Evolutionary conservation across 2,888 invertebrate species (phyloP), one percentile per base, ranked within the genome.

Genomic region (Oligia latruncula): DNA sequence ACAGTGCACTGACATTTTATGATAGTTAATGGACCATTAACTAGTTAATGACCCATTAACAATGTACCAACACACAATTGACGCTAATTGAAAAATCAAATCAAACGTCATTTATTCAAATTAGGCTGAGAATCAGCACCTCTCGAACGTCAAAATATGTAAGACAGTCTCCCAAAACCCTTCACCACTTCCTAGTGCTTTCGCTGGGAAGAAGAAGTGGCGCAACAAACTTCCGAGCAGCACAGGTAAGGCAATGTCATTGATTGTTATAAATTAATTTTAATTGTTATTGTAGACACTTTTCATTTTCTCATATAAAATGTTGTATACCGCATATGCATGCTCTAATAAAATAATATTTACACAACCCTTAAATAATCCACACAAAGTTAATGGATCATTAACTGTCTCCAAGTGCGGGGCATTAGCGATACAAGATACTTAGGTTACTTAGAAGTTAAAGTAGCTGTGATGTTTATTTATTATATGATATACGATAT

Each of bases 401-500:
- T 82, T 82, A 84, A 72, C 72, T 82, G 46, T 73, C 68, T 17
- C n/a, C 43, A 17, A 74, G 75, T n/a, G 17, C 67, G 17, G n/a
- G 64, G 60, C 84, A 79, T 82, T 84, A 82, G 84, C 80, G 72
- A 9, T 71, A 83, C 81, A 81, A 73, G 81, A 83, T 85, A 83
- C 83, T 70, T 84, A 67, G 46, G 40, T 75, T 84, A 75, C 81
- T 62, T 72, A 75, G 71, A 85, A 71, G 55, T 73, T 76, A 77
- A 77, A 85, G 71, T 65, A 82, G 82, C 86, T 77, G 58, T 49
- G 68, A 77, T 85, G 74, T 85, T 85, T 85, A 82, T 84, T 80
- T 85, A 84, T 71, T 85, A 55, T 64, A 77, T 67, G 82, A 67
- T 67, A 84, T 81, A 85, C 76, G 71, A 85, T 85, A 84, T 85